phyloP scores from a whole-genome alignment of 2,888 invertebrate genomes.

The Catonia carolina region DNA sequence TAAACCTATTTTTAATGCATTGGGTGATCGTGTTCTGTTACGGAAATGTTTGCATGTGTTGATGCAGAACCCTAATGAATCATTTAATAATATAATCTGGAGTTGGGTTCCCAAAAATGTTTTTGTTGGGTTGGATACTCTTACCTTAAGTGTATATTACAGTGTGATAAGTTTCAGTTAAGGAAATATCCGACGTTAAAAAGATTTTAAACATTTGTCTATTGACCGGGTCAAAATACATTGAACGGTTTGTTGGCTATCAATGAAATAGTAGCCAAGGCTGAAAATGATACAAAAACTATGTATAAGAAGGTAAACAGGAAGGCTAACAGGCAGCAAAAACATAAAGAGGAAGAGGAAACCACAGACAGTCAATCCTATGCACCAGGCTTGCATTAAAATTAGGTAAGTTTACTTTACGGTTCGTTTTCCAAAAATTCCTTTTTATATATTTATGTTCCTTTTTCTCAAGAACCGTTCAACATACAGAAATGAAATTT shows the following conservation, averaged over 20 bases:
- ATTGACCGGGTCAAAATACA: not conserved
- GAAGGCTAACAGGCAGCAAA: not conserved
- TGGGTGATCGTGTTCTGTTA: too few relatives aligned
- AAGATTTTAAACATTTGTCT: not conserved
- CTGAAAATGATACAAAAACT: not conserved
- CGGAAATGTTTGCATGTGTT: not conserved
- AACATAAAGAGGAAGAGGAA: not conserved
- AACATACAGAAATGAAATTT: not conserved
- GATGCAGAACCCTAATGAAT: not conserved
- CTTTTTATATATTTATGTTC: not conserved
- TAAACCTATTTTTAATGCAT: not conserved
- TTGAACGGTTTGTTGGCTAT: not conserved
- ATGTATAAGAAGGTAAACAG: not conserved
- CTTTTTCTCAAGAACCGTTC: not conserved
- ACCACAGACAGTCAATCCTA: not conserved
- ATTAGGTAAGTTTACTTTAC: not conserved
- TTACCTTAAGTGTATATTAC: not conserved
- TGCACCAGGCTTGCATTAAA: not conserved
- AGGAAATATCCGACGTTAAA: not conserved
- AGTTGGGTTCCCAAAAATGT: not conserved
- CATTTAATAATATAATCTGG: not conserved
- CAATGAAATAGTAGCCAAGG: not conserved
- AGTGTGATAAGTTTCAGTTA: not conserved
- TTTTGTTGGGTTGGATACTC: conserved; percentile 4
- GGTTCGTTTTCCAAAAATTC: not conserved